Conservation (phyloP, 1,140 invertebrate genomes). For the Rhyzopertha dominica region DNA sequence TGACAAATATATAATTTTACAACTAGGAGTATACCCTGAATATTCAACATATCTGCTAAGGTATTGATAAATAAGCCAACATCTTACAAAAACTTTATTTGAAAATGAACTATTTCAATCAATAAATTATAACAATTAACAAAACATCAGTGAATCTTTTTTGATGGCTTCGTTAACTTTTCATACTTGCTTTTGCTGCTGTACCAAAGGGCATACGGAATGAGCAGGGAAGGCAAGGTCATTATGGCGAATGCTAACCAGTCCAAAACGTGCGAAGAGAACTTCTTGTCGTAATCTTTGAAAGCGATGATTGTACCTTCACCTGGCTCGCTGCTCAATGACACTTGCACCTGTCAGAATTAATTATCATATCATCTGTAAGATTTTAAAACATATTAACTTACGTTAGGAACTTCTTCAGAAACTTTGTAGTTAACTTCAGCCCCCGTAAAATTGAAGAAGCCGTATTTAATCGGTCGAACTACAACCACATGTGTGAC, state of each 20-base stretch:
- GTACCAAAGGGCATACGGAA: constrained; percentile 92
- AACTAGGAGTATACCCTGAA: no score
- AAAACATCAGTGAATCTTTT: constrained; percentile 57
- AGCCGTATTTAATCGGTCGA: constrained; percentile 82
- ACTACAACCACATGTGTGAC: constrained; percentile 92
- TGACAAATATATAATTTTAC: no score
- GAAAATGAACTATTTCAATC: no score
- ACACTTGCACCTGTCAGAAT: constrained; percentile 65
- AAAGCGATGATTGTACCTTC: constrained; percentile 93
- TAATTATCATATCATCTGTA: constrained; percentile 10
- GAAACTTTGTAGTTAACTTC: constrained; percentile 82
- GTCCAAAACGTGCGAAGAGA: constrained; percentile 95
- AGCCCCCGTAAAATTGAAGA: constrained; percentile 96
- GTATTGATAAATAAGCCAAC: no score
- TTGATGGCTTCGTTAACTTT: constrained; percentile 60
- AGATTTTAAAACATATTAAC: constrained; percentile 16
- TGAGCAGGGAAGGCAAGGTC: constrained; percentile 89
- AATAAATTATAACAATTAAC: no score
- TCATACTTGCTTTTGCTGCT: constrained; percentile 95
- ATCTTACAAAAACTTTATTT: no score
- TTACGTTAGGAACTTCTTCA: constrained; percentile 66
- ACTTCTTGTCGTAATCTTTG: constrained; percentile 95
- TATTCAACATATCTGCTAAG: no score
- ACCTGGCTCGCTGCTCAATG: constrained; percentile 91
- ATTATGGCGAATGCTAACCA: constrained; percentile 96